Evolutionary conservation across 2,888 invertebrate genomes (phyloP).

Genomic region (Callyntrura sp.): DNA sequence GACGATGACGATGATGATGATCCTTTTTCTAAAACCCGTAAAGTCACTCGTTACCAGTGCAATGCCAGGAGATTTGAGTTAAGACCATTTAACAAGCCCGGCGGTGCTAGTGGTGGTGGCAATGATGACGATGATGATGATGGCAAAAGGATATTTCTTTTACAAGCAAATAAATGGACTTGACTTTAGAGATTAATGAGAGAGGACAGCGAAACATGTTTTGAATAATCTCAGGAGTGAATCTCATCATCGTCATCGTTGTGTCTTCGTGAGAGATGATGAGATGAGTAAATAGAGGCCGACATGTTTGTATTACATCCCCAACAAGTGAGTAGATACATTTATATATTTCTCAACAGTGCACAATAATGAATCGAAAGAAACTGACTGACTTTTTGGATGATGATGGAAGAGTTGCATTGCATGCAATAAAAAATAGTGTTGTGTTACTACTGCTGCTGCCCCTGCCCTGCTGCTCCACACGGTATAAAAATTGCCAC

Average conservation of each 20-base stretch:
- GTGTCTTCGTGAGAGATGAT: slow-evolving; percentile 31
- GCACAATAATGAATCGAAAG: slow-evolving; percentile 45
- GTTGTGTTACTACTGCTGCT: too few species aligned
- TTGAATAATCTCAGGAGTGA: slow-evolving; percentile 73
- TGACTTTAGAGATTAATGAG: slow-evolving; percentile 74
- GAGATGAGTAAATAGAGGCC: slow-evolving; percentile 71
- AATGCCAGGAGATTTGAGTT: not conserved
- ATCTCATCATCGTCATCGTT: slow-evolving; percentile 60
- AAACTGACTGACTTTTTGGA: slow-evolving; percentile 17
- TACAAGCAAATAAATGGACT: slow-evolving; percentile 74
- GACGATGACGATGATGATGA: slow-evolving; percentile 7
- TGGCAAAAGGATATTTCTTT: slow-evolving; percentile 60
- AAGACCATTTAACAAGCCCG: slow-evolving; percentile 58
- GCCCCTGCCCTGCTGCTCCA: too few species aligned
- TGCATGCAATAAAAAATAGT: slow-evolving; percentile 10
- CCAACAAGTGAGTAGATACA: not conserved
- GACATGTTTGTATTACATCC: slow-evolving; percentile 59
- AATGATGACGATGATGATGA: slow-evolving; percentile 52
- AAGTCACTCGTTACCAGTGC: slow-evolving; percentile 37
- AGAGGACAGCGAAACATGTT: slow-evolving; percentile 74
- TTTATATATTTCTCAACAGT: not conserved
- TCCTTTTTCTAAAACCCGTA: slow-evolving; percentile 55
- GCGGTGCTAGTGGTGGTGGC: slow-evolving; percentile 1
- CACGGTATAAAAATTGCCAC: not conserved
- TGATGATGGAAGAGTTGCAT: slow-evolving; percentile 19